Evolutionary conservation across 2,113 vertebrate species (phyloP).

Genomic region (Castor canadensis): DNA sequence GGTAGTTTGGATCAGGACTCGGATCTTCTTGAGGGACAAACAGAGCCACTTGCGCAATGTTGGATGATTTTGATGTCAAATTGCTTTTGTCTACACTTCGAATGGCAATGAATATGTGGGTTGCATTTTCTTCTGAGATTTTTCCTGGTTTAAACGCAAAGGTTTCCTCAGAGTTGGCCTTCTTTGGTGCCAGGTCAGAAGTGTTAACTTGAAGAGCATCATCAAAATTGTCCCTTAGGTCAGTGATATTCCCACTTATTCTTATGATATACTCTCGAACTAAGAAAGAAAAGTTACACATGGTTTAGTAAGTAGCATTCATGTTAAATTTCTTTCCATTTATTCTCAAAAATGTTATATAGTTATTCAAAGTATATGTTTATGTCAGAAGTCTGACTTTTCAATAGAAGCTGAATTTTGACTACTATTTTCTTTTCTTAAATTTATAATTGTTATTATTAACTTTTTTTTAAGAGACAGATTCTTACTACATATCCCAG

Average conservation of each 20-base stretch:
- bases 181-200: constrained; percentile 57
- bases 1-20: background rate
- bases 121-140: constrained; percentile 68
- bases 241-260: constrained; percentile 72
- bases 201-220: constrained; percentile 69
- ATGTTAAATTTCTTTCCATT: constrained; percentile 7
- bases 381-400: background rate
- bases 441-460: too few relatives aligned
- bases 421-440: background rate
- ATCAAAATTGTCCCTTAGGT: constrained; percentile 79
- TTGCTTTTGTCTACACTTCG: constrained; percentile 75
- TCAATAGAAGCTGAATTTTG: background rate
- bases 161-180: constrained; percentile 72
- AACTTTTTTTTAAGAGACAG: too few relatives aligned
- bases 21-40: constrained; percentile 61
- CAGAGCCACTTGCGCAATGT: constrained; percentile 77
- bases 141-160: constrained; percentile 74
- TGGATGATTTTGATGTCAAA: constrained; percentile 79
- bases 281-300: constrained; percentile 58
- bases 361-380: background rate
- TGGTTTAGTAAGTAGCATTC: background rate
- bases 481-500: too few relatives aligned
- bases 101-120: constrained; percentile 79
- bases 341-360: background rate
- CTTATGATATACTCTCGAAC: constrained; percentile 83